Percentiles rank a stretch among this genome's conserved stretches.
Conservation (phyloP, 2,888 invertebrate species). For the Cerastis rubricosa region DNA sequence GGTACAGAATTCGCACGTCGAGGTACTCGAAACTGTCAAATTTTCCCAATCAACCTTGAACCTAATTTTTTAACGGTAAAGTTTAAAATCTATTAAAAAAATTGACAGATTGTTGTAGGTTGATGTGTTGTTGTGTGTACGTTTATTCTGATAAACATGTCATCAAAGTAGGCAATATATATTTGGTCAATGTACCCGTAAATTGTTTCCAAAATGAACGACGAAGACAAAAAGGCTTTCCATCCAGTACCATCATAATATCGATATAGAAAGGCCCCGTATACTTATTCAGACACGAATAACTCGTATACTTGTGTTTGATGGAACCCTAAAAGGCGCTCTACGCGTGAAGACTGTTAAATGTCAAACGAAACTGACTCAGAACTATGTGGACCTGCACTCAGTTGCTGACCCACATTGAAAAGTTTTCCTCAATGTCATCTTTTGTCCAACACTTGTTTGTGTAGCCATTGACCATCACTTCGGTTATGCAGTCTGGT, state of each 20-base stretch:
- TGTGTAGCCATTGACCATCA: background rate
- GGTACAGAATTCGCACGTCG: too few species aligned
- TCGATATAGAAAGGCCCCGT: background rate
- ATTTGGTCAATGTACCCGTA: background rate
- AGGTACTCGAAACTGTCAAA: too few species aligned
- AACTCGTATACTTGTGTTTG: slow-evolving; percentile 19
- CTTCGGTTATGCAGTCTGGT: background rate
- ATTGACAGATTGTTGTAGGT: too few species aligned
- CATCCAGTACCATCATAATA: slow-evolving; percentile 1
- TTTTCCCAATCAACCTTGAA: too few species aligned
- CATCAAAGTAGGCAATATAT: slow-evolving; percentile 9
- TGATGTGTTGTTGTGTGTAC: too few species aligned
- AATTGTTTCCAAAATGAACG: background rate
- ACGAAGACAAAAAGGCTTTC: background rate
- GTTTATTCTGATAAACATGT: slow-evolving; percentile 3
- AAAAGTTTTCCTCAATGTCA: slow-evolving; percentile 52
- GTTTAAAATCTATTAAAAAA: too few species aligned
- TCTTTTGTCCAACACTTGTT: slow-evolving; percentile 25
- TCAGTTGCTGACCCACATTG: slow-evolving; percentile 42
- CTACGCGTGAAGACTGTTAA: slow-evolving; percentile 32
- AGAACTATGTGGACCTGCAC: slow-evolving; percentile 28
- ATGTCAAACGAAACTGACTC: slow-evolving; percentile 43
- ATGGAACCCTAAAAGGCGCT: slow-evolving; percentile 20
- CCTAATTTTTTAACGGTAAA: too few species aligned
- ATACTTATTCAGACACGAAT: slow-evolving; percentile 35